A percentile compares a stretch with the other conserved stretches of the same genome.
Conservation (phyloP, 2,888 invertebrate species). For the Adineta ricciae region DNA sequence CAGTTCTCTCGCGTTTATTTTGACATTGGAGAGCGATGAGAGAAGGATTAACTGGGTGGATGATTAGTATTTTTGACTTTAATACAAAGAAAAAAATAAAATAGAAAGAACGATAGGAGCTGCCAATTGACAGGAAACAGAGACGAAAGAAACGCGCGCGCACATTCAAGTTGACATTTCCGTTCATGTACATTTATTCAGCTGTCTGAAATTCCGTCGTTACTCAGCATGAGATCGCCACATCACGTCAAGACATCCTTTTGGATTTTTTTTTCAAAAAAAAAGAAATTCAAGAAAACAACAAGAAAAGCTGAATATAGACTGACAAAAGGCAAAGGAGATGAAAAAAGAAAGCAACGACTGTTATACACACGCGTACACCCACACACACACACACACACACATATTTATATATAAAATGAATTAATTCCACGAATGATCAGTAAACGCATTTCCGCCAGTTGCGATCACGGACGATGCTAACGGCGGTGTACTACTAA, state of each 20-base stretch:
- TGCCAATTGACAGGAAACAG: constrained; percentile 9
- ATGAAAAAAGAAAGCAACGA: not conserved
- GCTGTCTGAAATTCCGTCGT: constrained; percentile 18
- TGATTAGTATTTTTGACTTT: not conserved
- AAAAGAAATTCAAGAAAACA: not conserved
- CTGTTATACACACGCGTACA: not conserved
- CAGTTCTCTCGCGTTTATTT: not conserved
- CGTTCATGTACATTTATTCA: constrained; percentile 3
- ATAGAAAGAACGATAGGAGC: not conserved
- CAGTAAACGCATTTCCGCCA: not conserved
- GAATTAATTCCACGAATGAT: not conserved
- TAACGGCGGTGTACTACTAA: not conserved
- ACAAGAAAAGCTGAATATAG: not conserved
- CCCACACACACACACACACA: not conserved
- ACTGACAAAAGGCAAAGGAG: not conserved
- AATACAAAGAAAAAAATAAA: constrained; percentile 3
- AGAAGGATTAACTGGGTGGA: not conserved
- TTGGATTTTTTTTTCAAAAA: not conserved
- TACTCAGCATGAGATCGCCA: constrained; percentile 5
- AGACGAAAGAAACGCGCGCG: not conserved
- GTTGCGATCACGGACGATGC: not conserved
- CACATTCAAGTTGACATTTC: constrained; percentile 23
- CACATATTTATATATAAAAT: not conserved
- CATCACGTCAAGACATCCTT: not conserved
- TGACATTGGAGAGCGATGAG: not conserved